Evolutionary conservation across 2,113 vertebrate species (phyloP), one percentile per base, ranked within the genome.

Genomic region (Lagopus muta): DNA sequence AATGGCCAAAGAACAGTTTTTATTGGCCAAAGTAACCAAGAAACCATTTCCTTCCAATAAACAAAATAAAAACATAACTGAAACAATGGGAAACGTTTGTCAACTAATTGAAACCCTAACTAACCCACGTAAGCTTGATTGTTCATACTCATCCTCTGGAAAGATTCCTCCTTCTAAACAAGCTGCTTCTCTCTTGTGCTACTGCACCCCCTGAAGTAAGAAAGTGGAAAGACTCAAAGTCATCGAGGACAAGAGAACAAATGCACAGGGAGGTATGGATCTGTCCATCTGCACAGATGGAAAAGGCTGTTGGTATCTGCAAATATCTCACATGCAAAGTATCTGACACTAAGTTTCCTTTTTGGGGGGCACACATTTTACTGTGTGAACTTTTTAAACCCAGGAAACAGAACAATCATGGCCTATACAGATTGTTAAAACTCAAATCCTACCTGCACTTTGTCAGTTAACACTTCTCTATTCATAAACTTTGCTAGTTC

Each of bases 11-110:
- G 27, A 93, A 91, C 45, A 86, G 58, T 38, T 96, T 97, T 97
- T 97, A 96, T 95, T 96, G 90, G 61, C 69, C 78, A 92, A 61
- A 89, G 79, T 81, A 90, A 92, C 61, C 69, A 95, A 88, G 61
- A 84, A 97, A 84, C 20, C 43, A 73, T 89, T 90, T 94, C 72
- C 13, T 92, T 86, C 36, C 78, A 65, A 92, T 28, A 92, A 89
- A 89, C 60, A 84, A 90, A 94, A 64, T 58, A 21, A 88, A 55
- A 10, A 6, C n/a, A 4, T 60, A 90, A 77, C 42, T 67, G 34
- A 80, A 95, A 92, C 55, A 70, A 47, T 16, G 12, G 74, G 38
- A 93, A 85, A 81, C n/a, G 27, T 90, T 81, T 88, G 86, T 82
- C 85, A 92, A 90, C 76, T 55, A 95, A 91, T 54, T 0, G 1